phyloP scores from a whole-genome alignment of 2,888 invertebrate species.

The Dasypolia templi region DNA sequence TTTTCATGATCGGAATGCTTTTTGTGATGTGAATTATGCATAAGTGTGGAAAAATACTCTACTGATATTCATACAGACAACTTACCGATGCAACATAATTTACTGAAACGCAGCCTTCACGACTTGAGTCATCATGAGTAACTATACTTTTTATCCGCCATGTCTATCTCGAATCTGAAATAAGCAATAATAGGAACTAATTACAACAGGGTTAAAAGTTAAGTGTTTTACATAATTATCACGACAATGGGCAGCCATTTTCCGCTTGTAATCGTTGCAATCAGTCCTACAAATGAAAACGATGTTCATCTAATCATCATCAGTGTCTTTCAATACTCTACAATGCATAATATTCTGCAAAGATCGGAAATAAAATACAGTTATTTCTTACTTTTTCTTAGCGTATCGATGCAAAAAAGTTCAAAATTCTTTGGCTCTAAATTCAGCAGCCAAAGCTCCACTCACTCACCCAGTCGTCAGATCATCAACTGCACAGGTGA shows the following conservation, averaged over 20 bases:
- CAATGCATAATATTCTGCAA: conserved; percentile 20
- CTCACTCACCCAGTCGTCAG: too few species aligned
- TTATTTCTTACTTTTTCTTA: conserved; percentile 30
- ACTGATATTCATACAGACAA: not conserved
- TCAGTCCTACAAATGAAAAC: conserved; percentile 65
- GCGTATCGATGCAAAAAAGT: too few species aligned
- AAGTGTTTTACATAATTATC: conserved; percentile 43
- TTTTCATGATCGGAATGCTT: not conserved
- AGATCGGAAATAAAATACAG: conserved; percentile 18
- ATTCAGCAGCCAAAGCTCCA: too few species aligned
- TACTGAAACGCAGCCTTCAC: not conserved
- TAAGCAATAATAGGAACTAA: conserved; percentile 21
- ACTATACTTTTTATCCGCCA: not conserved
- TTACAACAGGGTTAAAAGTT: conserved; percentile 32
- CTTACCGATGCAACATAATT: not conserved
- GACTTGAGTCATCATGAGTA: conserved; percentile 19
- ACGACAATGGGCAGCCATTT: conserved; percentile 63
- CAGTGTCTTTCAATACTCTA: conserved; percentile 50
- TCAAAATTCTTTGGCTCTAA: too few species aligned
- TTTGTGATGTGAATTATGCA: not conserved
- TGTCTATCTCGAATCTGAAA: conserved; percentile 8
- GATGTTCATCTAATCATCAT: conserved; percentile 44
- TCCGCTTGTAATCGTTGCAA: conserved; percentile 52
- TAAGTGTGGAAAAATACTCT: not conserved
- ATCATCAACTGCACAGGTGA: too few species aligned